Conservation (phyloP, 2,797 vertebrate genomes). For the Catamblyrhynchus diadema region DNA sequence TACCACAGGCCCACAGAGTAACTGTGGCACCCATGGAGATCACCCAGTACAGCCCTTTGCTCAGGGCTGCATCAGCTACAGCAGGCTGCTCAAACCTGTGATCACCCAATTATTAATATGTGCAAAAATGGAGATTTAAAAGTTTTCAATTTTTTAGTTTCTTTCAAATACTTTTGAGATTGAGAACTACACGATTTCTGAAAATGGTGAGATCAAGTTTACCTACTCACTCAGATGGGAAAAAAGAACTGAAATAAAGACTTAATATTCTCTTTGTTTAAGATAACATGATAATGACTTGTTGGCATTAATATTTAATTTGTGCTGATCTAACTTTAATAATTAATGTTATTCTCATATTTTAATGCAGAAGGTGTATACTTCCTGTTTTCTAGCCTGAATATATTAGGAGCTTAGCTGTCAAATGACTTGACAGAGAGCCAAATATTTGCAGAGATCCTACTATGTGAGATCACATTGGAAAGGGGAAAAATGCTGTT, state of each 20-base stretch:
- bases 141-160: neutral
- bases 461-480: neutral
- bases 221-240: neutral
- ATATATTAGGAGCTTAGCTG: neutral
- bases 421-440: conserved; percentile 15
- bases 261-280: neutral
- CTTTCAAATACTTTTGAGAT: neutral
- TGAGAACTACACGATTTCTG: neutral
- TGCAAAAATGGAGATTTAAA: neutral
- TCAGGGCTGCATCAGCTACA: neutral
- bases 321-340: neutral
- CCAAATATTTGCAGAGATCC: neutral
- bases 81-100: neutral
- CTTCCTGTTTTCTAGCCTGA: neutral
- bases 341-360: conserved; percentile 5
- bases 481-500: neutral
- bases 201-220: neutral
- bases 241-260: neutral
- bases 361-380: neutral
- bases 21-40: neutral
- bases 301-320: conserved; percentile 15
- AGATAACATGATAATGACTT: neutral
- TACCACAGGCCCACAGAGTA: neutral
- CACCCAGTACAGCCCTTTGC: rapidly evolving
- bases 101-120: neutral